Conservation (phyloP, 2,888 invertebrate species). For the Dusona sp. region DNA sequence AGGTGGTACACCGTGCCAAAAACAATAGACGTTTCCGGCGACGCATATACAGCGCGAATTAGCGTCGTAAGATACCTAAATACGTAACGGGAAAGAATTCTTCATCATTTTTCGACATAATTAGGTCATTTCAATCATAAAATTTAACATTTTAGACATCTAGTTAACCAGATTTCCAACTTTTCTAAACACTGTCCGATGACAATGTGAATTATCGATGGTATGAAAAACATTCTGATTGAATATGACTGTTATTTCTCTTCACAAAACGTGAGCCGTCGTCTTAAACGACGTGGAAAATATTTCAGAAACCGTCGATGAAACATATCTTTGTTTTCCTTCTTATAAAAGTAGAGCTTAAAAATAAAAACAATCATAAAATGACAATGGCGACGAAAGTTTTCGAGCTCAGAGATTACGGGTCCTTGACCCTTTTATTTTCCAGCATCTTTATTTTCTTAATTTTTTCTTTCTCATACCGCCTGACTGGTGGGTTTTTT, state of each 20-base stretch:
- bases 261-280: not conserved
- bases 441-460: not conserved
- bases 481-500: no score
- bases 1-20: conserved; percentile 75
- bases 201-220: not conserved
- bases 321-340: not conserved
- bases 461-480: conserved; percentile 1
- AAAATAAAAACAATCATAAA: conserved; percentile 32
- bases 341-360: conserved; percentile 10
- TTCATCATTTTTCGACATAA: not conserved
- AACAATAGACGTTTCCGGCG: conserved; percentile 82
- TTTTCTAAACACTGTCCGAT: not conserved
- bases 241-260: not conserved
- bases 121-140: not conserved
- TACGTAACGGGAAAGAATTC: not conserved
- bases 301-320: not conserved
- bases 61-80: conserved; percentile 80
- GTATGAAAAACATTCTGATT: not conserved
- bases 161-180: not conserved
- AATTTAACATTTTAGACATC: not conserved
- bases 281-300: not conserved
- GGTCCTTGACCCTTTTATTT: not conserved
- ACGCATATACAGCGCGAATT: conserved; percentile 82
- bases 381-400: conserved; percentile 34
- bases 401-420: conserved; percentile 15